Conservation (phyloP, 2,888 invertebrate species). For the Protophormia terraenovae region DNA sequence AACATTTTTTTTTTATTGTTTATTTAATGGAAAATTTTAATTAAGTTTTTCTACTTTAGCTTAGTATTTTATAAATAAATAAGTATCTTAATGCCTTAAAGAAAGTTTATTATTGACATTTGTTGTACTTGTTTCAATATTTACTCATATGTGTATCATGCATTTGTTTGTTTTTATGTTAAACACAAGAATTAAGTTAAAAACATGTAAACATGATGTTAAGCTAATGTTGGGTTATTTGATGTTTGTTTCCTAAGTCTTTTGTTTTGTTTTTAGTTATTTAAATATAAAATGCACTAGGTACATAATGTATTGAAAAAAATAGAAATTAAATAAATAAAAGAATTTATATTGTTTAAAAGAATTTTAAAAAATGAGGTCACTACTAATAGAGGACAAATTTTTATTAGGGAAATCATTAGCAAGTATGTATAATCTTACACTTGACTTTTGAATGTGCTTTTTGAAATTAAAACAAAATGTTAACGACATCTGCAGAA, state of each 20-base stretch:
- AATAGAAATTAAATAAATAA: constrained; percentile 7
- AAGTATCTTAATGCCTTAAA: constrained; percentile 28
- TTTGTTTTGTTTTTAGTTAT: constrained; percentile 14
- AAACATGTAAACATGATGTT: not conserved
- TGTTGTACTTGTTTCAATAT: constrained; percentile 42
- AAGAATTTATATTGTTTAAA: not conserved
- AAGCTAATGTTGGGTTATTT: not conserved
- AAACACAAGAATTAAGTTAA: constrained; percentile 20
- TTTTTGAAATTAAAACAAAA: too few species aligned
- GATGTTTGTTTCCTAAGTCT: constrained; percentile 37
- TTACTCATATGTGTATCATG: constrained; percentile 34
- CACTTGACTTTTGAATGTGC: too few species aligned
- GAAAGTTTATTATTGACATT: constrained; percentile 29
- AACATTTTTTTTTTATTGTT: constrained; percentile 42
- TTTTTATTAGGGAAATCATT: too few species aligned
- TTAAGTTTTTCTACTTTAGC: not conserved
- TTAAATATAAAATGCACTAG: not conserved
- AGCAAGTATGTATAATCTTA: too few species aligned
- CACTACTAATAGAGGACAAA: not conserved
- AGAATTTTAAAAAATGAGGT: not conserved
- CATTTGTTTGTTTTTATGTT: not conserved
- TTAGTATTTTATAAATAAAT: not conserved
- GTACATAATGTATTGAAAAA: not conserved
- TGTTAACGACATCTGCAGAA: too few species aligned
- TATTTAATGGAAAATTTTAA: constrained; percentile 40